Evolutionary conservation across 2,797 vertebrate species (phyloP).

Genomic region (Dallia pectoralis): DNA sequence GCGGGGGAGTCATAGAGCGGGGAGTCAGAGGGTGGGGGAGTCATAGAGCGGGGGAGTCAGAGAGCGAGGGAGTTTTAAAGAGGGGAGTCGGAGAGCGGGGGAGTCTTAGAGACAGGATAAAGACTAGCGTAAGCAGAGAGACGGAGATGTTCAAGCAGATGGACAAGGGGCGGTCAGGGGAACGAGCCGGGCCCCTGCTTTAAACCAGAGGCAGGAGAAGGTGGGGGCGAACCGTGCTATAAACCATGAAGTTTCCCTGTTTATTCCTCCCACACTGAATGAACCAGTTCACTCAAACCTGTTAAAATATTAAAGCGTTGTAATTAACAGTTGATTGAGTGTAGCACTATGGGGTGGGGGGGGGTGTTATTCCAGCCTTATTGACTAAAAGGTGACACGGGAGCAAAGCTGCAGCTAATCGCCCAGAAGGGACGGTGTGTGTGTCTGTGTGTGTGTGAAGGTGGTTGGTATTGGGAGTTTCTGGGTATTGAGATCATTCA

Average conservation of each 20-base stretch:
- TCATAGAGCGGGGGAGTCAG: not conserved
- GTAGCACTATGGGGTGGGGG: slow-evolving; percentile 44
- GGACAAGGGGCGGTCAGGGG: slow-evolving; percentile 3
- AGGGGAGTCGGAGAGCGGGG: too few relatives aligned
- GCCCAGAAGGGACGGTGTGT: slow-evolving; percentile 1
- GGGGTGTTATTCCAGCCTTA: slow-evolving; percentile 38
- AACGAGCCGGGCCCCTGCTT: slow-evolving; percentile 11
- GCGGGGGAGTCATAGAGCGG: too few relatives aligned
- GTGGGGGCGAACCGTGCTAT: too few relatives aligned
- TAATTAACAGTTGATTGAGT: slow-evolving; percentile 70
- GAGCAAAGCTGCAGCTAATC: slow-evolving; percentile 23
- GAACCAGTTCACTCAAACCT: slow-evolving; percentile 63
- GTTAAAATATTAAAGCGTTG: slow-evolving; percentile 70
- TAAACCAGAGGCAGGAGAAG: slow-evolving; percentile 18
- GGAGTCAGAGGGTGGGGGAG: too few relatives aligned
- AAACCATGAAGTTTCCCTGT: slow-evolving; percentile 34
- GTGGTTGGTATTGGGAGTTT: not conserved
- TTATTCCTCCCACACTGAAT: slow-evolving; percentile 34
- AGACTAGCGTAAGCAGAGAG: slow-evolving; percentile 5
- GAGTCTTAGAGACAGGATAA: slow-evolving; percentile 17
- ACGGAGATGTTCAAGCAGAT: slow-evolving; percentile 4
- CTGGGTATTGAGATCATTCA: slow-evolving; percentile 50
- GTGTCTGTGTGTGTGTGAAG: slow-evolving; percentile 25
- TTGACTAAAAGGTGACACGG: slow-evolving; percentile 61
- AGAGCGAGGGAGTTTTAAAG: slow-evolving; percentile 32